Evolutionary conservation across 2,888 invertebrate species (phyloP).

Genomic region (Cynaeus angustus): DNA sequence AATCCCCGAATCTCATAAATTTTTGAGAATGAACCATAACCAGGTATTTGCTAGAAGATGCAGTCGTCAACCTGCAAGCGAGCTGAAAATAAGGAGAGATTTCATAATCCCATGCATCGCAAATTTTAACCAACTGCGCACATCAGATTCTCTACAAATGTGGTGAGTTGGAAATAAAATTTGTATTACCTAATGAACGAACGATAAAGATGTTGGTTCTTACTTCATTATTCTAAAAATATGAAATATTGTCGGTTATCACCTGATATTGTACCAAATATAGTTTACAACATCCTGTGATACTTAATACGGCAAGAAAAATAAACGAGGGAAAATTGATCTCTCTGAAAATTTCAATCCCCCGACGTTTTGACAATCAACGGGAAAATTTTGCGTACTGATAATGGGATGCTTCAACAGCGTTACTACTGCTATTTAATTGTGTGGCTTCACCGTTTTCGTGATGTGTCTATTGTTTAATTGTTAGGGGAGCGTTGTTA

Average conservation of each 20-base stretch:
- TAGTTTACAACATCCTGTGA: conserved; percentile 26
- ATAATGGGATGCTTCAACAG: conserved; percentile 46
- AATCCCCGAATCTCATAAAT: conserved; percentile 16
- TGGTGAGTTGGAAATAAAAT: too few species aligned
- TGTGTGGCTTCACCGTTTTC: conserved; percentile 44
- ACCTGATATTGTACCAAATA: conserved; percentile 21
- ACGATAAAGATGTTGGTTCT: too few species aligned
- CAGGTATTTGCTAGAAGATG: conserved; percentile 29
- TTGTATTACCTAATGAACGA: conserved; percentile 5
- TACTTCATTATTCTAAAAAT: too few species aligned
- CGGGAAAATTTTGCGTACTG: conserved; percentile 49
- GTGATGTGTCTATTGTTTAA: conserved; percentile 49
- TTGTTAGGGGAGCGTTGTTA: conserved; percentile 46
- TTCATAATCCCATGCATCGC: conserved; percentile 45
- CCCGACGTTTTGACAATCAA: conserved; percentile 41
- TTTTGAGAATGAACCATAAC: conserved; percentile 31
- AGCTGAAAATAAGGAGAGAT: conserved; percentile 2
- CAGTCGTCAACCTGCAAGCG: conserved; percentile 27
- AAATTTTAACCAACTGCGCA: conserved; percentile 52
- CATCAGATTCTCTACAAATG: conserved; percentile 31
- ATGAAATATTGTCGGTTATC: too few species aligned
- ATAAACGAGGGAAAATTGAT: conserved; percentile 45
- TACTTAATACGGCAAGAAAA: conserved; percentile 31
- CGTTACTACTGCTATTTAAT: conserved; percentile 48
- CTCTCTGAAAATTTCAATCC: conserved; percentile 44